Conservation (phyloP, 1,140 invertebrate genomes). For the Camponotus floridanus region DNA sequence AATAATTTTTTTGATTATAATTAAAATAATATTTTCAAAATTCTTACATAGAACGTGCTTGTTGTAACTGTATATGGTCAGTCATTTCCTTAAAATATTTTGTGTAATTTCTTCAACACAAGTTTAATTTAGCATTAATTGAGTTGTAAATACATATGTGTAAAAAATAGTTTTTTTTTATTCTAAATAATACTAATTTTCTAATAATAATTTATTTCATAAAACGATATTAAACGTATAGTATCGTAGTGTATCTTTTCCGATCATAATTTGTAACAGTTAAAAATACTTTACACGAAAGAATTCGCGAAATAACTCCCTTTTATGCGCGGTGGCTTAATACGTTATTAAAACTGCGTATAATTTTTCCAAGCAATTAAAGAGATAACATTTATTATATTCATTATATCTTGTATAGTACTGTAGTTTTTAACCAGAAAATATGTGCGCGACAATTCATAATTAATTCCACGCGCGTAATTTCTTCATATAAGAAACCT, state of each 20-base stretch:
- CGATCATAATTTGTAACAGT: neutral
- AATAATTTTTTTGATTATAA: neutral
- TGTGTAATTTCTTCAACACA: neutral
- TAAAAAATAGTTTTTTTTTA: neutral
- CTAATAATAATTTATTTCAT: neutral
- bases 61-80: neutral
- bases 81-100: neutral
- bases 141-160: neutral
- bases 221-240: neutral
- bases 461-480: conserved; percentile 2
- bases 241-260: neutral
- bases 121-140: neutral
- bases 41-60: neutral
- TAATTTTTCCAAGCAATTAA: conserved; percentile 4
- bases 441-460: neutral
- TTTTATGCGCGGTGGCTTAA: conserved; percentile 6
- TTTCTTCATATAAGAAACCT: neutral
- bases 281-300: neutral
- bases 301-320: neutral
- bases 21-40: neutral
- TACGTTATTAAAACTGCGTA: neutral
- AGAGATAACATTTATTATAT: neutral
- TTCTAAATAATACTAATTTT: neutral
- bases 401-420: neutral
- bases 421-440: neutral